Evolutionary conservation across 1,140 invertebrate genomes (phyloP).

Genomic region (Pseudomyrmex dendroicus): DNA sequence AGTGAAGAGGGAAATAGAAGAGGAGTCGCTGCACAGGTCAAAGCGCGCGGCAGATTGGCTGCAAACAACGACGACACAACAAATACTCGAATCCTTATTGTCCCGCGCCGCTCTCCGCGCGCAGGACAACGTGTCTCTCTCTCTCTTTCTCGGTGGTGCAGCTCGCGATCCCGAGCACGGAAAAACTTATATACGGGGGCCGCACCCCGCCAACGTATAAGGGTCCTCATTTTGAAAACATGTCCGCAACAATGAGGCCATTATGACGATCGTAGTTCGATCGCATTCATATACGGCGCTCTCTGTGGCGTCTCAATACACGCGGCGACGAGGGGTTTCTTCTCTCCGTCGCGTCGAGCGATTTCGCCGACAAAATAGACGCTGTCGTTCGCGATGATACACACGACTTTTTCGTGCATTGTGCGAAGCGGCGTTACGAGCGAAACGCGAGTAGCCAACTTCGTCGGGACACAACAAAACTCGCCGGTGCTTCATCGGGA

Average conservation of each 20-base stretch:
- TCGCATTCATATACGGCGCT: slow-evolving; percentile 66
- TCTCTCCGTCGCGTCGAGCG: slow-evolving; percentile 62
- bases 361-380: slow-evolving; percentile 76
- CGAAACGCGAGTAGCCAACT: slow-evolving; percentile 56
- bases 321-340: slow-evolving; percentile 50
- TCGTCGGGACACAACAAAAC: slow-evolving; percentile 55
- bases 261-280: slow-evolving; percentile 81
- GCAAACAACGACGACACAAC: slow-evolving; percentile 84
- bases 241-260: slow-evolving; percentile 84
- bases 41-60: slow-evolving; percentile 79
- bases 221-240: slow-evolving; percentile 84
- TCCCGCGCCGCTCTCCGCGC: slow-evolving; percentile 55
- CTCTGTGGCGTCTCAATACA: slow-evolving; percentile 81
- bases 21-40: slow-evolving; percentile 67
- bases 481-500: slow-evolving; percentile 63
- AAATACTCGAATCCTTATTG: slow-evolving; percentile 83
- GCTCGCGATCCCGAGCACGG: slow-evolving; percentile 34
- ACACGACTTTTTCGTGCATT: slow-evolving; percentile 43
- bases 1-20: slow-evolving; percentile 45
- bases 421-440: slow-evolving; percentile 19
- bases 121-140: slow-evolving; percentile 62
- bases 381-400: slow-evolving; percentile 47
- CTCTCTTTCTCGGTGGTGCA: not conserved
- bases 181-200: not conserved
- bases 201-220: slow-evolving; percentile 39